Percentiles rank a stretch among this genome's conserved stretches.
These are phyloP conservation scores for Aquatica leii DNA, from an alignment of 2,888 invertebrate genomes.

Conservation along the genomic window DNA sequence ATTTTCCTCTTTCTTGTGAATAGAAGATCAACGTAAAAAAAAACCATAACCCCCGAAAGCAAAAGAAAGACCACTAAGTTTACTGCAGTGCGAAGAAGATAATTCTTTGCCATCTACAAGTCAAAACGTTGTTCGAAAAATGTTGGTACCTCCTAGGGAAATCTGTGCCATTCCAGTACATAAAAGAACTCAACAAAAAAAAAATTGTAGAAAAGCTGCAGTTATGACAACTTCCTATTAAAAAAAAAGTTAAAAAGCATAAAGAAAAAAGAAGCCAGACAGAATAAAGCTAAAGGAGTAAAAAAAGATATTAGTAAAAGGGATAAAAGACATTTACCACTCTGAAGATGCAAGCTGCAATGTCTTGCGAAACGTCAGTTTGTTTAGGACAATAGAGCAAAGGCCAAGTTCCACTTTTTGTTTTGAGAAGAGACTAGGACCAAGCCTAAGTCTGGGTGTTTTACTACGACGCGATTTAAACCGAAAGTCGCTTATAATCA, in stretches of 20 bases:
- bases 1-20: background rate
- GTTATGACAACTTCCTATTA: slow-evolving; percentile 1
- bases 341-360: too few relatives aligned
- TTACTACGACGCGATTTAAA: too few relatives aligned
- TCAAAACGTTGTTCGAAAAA: background rate
- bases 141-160: background rate
- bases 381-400: too few relatives aligned
- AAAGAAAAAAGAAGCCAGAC: slow-evolving; percentile 2
- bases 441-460: too few relatives aligned
- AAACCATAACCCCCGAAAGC: background rate
- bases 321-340: too few relatives aligned
- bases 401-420: too few relatives aligned
- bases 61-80: slow-evolving; percentile 1
- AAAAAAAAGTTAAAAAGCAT: background rate
- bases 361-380: too few relatives aligned
- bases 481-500: too few relatives aligned
- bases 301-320: slow-evolving; percentile 3
- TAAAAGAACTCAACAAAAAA: too few relatives aligned
- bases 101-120: background rate
- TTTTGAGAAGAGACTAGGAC: too few relatives aligned
- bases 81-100: background rate
- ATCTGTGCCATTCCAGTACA: background rate
- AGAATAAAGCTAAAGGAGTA: background rate
- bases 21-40: background rate
- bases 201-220: too few relatives aligned